Percentiles rank a stretch among this genome's conserved stretches.
Conservation (phyloP, 1,140 invertebrate species). For the Ridgeia piscesae region DNA sequence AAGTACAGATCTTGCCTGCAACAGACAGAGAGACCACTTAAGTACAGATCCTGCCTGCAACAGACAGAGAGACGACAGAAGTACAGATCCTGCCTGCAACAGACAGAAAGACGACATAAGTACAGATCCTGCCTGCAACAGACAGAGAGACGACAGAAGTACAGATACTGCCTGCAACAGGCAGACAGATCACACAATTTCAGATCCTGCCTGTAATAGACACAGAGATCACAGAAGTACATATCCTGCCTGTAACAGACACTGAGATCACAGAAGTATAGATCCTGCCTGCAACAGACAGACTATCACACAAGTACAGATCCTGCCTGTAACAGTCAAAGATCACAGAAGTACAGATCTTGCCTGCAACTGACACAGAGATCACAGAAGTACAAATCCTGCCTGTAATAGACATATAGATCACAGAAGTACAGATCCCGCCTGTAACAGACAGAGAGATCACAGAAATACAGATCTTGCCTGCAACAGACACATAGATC, state of each 20-base stretch:
- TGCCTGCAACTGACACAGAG: not conserved
- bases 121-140: not conserved
- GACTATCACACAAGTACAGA: too few species aligned
- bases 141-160: not conserved
- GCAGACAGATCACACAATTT: too few species aligned
- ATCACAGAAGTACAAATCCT: constrained; percentile 55
- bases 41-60: constrained; percentile 48
- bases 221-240: too few species aligned
- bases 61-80: not conserved
- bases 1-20: too few species aligned
- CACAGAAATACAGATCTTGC: too few species aligned
- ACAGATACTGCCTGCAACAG: too few species aligned
- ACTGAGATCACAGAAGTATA: not conserved
- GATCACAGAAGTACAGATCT: too few species aligned
- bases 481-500: not conserved
- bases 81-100: not conserved
- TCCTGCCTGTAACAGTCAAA: too few species aligned
- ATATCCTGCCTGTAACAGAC: not conserved
- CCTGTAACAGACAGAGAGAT: not conserved
- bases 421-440: not conserved
- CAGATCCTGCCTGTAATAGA: too few species aligned
- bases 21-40: not conserved
- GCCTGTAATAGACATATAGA: constrained; percentile 17
- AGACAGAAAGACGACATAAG: not conserved
- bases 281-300: too few species aligned